phyloP scores from a whole-genome alignment of 2,113 vertebrate genomes.

The Typhlomys cinereus region DNA sequence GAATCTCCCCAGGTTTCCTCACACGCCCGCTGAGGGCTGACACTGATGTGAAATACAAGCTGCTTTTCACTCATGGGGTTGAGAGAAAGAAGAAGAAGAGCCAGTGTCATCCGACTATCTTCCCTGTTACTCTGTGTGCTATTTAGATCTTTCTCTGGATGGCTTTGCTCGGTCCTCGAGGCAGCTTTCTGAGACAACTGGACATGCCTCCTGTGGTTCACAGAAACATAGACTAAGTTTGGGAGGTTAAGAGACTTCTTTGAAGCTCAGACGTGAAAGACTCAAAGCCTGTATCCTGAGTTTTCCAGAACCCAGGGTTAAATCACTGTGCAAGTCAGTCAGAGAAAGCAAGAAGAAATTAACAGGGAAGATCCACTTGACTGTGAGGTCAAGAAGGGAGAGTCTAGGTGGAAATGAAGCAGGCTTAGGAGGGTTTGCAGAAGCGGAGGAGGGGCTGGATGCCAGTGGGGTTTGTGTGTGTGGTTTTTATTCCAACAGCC shows the following conservation, averaged over 20 bases:
- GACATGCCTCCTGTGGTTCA: background rate
- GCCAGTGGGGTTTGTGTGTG: background rate
- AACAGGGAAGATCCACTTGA: fast-evolving
- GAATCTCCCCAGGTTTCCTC: background rate
- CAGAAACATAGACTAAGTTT: background rate
- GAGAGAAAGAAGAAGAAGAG: background rate
- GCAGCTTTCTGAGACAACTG: background rate
- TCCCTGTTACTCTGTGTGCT: background rate
- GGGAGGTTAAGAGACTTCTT: background rate
- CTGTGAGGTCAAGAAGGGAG: too few relatives aligned
- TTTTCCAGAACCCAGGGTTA: background rate
- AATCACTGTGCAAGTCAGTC: too few relatives aligned
- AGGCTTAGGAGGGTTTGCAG: background rate
- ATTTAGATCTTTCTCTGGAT: background rate
- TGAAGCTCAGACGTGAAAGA: too few relatives aligned
- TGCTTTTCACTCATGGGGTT: background rate
- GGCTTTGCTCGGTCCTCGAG: too few relatives aligned
- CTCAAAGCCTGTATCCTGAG: background rate
- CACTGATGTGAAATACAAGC: fast-evolving
- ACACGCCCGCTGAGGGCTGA: background rate
- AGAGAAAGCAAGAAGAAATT: background rate
- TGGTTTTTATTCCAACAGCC: constrained; percentile 37
- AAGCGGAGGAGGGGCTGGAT: background rate
- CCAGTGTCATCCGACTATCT: background rate
- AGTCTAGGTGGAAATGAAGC: background rate